Evolutionary conservation across 2,888 invertebrate genomes (phyloP), one percentile per base, ranked within the genome.

Genomic region (Andrena hattorfiana): DNA sequence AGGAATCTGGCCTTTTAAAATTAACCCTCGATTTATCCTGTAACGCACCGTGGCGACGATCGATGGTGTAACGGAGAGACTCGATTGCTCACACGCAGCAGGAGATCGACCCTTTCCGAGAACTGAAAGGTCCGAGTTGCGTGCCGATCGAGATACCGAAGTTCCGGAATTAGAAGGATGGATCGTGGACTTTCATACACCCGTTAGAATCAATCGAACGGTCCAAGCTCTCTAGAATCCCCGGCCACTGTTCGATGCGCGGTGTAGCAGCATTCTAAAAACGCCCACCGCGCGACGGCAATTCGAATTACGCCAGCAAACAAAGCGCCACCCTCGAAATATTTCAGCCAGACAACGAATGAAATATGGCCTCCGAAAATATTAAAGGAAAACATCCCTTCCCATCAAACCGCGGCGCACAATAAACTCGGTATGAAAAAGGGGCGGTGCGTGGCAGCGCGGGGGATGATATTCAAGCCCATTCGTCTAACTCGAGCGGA

Each of bases 71-170:
- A 66, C 72, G 26, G 66, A 60, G 23, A 35, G 64, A 35, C 59
- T 66, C 77, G 70, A 62, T 80, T 67, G 49, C 62, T 62, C 48
- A 71, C 60, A 71, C 80, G 16, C 67, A 60, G 62, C 54, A 60
- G 70, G 51, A 60, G 66, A 80, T 75, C 66, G 51, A n/a, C 71
- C 42, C 16, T 66, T 81, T 81, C 77, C 72, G 28, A 68, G 81
- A 81, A 72, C 59, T 26, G 13, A 75, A 75, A 64, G 26, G n/a
- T 63, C 62, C 30, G 48, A 77, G 69, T 73, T 74, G 73, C 81
- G 77, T 77, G 73, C 30, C 63, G 63, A 73, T 81, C 77, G 73
- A 77, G 72, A 77, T 77, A 77, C 73, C 67, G 30, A 73, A 69
- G 63, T 77, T 72, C 77, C 69, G 72, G 71, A 66, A 79, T 67